Conservation (phyloP, 2,113 vertebrate species). For the Amphilophus citrinellus region DNA sequence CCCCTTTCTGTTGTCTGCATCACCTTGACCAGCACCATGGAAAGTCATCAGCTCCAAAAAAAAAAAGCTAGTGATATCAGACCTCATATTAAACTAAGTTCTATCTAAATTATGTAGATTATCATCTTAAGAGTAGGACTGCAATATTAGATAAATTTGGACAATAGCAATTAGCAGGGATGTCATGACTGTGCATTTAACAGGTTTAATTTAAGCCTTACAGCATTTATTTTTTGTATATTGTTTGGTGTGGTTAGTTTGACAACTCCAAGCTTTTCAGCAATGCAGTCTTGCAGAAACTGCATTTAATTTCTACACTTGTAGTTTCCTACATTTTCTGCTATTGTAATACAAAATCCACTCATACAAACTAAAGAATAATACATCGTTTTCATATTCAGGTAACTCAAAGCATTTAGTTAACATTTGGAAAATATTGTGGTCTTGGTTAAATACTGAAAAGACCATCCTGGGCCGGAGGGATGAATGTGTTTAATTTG, state of each 20-base stretch:
- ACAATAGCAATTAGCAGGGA: neutral
- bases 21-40: neutral
- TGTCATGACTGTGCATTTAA: neutral
- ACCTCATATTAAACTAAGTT: neutral
- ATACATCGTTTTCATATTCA: neutral
- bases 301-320: neutral
- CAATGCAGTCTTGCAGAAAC: neutral
- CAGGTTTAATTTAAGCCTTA: neutral
- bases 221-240: neutral
- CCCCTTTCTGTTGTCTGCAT: neutral
- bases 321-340: neutral
- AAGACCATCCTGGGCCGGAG: neutral
- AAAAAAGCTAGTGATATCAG: neutral
- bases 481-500: neutral
- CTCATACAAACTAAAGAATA: neutral
- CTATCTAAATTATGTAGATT: neutral
- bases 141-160: neutral
- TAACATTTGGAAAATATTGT: neutral
- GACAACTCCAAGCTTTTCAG: neutral
- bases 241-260: neutral
- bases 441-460: neutral
- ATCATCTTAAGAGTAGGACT: neutral
- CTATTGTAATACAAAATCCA: accelerated
- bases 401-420: neutral
- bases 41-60: neutral